Base-by-base conservation (phyloP, 1,140 invertebrate species). In the Leptinotarsa undecemlineata region DNA sequence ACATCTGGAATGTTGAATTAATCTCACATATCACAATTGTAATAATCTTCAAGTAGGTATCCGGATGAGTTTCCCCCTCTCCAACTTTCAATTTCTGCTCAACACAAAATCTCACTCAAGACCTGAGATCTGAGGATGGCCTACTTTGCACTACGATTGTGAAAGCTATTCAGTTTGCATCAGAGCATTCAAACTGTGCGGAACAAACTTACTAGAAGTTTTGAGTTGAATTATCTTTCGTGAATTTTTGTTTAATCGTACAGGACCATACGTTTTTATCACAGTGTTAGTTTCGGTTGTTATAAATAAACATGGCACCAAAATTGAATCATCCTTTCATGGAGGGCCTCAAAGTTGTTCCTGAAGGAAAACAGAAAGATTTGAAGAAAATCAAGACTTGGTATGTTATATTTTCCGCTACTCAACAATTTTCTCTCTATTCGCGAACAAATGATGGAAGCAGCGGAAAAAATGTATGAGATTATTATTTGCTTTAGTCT, bases 331-430 rank as follows among this genome's bases (percentile, higher is more conserved):
- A 83, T 61, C 81, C 82, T 15, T 82, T 84, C 62, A 75, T 82
- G 8, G 79, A 83, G 57, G 83, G 82, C 4, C 48, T 83, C 20
- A 77, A 79, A 66, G 77, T 77, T 3, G 47, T 77, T 47, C 82
- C 82, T 0, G 78, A 82, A 57, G 76, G 77, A n/a, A 81, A 77
- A 60, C 80, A 81, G 57, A 81, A 81, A 69, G 81, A 83, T 63
- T 26, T 83, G 19, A 72, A 78, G 33, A 82, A 81, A 66, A 79
- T 84, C 47, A 78, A 78, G 74, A 73, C 67, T 21, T 84, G 83
- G 83, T 83, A 62, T 74, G 77, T 68, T 15, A 42, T 42, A 8
- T 42, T 42, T 42, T 11, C 8, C 8, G 3, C 2, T 42, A 42
- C 8, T 42, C 11, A 42, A 42, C 2, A 3, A 42, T 42, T 42